Percentiles rank a stretch among this genome's conserved stretches.
phyloP scores from a whole-genome alignment of 2,888 invertebrate species.

The Tanypteryx hageni region DNA sequence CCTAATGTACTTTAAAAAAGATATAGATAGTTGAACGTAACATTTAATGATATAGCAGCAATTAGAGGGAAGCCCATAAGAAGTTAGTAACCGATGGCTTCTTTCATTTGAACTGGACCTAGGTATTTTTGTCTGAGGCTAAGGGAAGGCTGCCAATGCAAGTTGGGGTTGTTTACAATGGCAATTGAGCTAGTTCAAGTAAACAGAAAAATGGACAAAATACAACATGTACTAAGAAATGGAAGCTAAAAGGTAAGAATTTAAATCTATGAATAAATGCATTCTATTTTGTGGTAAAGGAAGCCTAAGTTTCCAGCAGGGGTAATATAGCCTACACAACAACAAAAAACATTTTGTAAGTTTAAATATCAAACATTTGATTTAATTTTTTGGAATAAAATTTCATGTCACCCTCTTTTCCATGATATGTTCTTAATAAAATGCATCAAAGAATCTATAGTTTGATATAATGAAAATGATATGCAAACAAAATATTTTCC shows the following conservation, averaged over 20 bases:
- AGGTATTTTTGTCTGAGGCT: not conserved
- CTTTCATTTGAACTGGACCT: slow-evolving; percentile 34
- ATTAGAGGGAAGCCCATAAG: not conserved
- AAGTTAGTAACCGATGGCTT: not conserved
- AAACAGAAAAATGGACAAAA: slow-evolving; percentile 1
- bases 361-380: not conserved
- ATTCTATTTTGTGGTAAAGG: not conserved
- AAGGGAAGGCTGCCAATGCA: slow-evolving; percentile 19
- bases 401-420: slow-evolving; percentile 34
- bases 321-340: not conserved
- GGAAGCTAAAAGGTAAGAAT: not conserved
- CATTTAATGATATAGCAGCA: not conserved
- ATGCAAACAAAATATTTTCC: slow-evolving; percentile 38
- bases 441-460: slow-evolving; percentile 25
- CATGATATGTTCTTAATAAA: slow-evolving; percentile 49
- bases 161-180: not conserved
- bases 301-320: not conserved
- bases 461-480: slow-evolving; percentile 46
- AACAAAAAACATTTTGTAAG: not conserved
- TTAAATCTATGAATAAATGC: not conserved
- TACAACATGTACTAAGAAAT: not conserved
- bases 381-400: not conserved
- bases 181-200: slow-evolving; percentile 27
- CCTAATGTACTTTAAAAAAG: slow-evolving; percentile 12
- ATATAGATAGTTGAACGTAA: slow-evolving; percentile 13